Percentiles rank a stretch among this genome's conserved stretches.
Evolutionary conservation across 2,797 vertebrate genomes (phyloP).

Genomic region (Poecilia gillii): DNA sequence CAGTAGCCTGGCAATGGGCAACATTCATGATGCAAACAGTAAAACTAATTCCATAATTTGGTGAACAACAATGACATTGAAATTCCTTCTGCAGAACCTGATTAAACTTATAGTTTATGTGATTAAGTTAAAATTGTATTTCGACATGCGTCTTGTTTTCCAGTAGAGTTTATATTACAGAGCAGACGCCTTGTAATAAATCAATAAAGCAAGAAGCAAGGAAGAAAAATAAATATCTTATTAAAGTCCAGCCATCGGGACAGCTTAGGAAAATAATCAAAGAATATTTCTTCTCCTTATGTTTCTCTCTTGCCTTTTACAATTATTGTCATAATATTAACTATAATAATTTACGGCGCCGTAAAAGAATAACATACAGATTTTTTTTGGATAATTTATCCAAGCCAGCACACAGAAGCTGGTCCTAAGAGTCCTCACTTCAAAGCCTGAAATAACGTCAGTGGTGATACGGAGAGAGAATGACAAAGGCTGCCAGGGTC

Average conservation of each 20-base stretch:
- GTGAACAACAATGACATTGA: not conserved
- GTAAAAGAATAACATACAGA: not conserved
- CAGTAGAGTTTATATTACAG: not conserved
- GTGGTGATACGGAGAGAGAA: not conserved
- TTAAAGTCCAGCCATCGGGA: not conserved
- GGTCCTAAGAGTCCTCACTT: not conserved
- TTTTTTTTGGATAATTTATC: not conserved
- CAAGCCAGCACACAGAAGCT: not conserved
- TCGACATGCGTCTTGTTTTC: not conserved
- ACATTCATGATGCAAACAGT: not conserved
- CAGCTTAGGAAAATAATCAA: not conserved
- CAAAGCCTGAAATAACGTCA: not conserved
- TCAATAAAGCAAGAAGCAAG: not conserved
- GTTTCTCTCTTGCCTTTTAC: too few species aligned
- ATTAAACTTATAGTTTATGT: not conserved
- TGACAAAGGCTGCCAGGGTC: constrained; percentile 6
- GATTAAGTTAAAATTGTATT: not conserved
- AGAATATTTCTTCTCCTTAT: too few species aligned
- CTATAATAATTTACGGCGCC: not conserved
- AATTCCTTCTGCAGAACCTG: not conserved
- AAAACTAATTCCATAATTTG: not conserved
- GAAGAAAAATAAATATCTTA: not conserved
- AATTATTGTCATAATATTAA: too few species aligned
- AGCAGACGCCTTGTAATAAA: not conserved
- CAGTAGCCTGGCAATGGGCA: not conserved